Percentiles rank a stretch among this genome's conserved stretches.
Evolutionary conservation across 2,797 vertebrate genomes (phyloP).

Genomic region (Enteromius trimaculatus): DNA sequence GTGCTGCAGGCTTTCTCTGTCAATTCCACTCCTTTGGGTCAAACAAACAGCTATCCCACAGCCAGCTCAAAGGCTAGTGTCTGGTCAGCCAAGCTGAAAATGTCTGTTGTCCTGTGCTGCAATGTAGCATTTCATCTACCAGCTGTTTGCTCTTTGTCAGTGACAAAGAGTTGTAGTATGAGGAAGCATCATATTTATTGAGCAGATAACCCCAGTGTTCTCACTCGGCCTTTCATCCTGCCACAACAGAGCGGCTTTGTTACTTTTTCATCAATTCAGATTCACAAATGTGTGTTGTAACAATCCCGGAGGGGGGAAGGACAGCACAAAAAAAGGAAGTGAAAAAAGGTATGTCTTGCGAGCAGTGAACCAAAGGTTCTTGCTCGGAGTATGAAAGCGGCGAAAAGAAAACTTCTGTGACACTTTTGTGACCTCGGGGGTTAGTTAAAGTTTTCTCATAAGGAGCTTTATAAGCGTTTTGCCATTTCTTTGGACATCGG

Average conservation of each 20-base stretch:
- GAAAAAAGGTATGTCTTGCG: slow-evolving; percentile 32
- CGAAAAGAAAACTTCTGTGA: slow-evolving; percentile 28
- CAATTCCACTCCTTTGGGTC: slow-evolving; percentile 77
- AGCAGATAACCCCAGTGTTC: slow-evolving; percentile 77
- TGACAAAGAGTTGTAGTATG: slow-evolving; percentile 82
- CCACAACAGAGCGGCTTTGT: slow-evolving; percentile 78
- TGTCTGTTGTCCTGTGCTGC: slow-evolving; percentile 83
- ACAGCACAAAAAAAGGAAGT: slow-evolving; percentile 11
- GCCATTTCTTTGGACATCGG: slow-evolving; percentile 70
- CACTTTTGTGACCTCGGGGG: slow-evolving; percentile 65
- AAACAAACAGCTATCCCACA: slow-evolving; percentile 81
- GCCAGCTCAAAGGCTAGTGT: slow-evolving; percentile 81
- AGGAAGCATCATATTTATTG: slow-evolving; percentile 84
- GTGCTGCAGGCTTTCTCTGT: slow-evolving; percentile 71
- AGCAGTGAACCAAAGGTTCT: slow-evolving; percentile 36
- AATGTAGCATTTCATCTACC: slow-evolving; percentile 83
- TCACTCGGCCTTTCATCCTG: slow-evolving; percentile 70
- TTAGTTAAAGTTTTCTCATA: slow-evolving; percentile 70
- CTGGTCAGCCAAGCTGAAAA: slow-evolving; percentile 85
- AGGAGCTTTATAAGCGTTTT: slow-evolving; percentile 68
- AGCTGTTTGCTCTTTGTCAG: slow-evolving; percentile 84
- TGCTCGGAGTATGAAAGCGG: slow-evolving; percentile 25
- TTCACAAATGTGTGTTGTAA: slow-evolving; percentile 52
- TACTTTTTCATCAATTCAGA: slow-evolving; percentile 75
- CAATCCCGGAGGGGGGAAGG: slow-evolving; percentile 45